These are phyloP conservation scores for Nesogale talazaci DNA, from an alignment of 2,113 vertebrate genomes.

Conservation along the genomic window DNA sequence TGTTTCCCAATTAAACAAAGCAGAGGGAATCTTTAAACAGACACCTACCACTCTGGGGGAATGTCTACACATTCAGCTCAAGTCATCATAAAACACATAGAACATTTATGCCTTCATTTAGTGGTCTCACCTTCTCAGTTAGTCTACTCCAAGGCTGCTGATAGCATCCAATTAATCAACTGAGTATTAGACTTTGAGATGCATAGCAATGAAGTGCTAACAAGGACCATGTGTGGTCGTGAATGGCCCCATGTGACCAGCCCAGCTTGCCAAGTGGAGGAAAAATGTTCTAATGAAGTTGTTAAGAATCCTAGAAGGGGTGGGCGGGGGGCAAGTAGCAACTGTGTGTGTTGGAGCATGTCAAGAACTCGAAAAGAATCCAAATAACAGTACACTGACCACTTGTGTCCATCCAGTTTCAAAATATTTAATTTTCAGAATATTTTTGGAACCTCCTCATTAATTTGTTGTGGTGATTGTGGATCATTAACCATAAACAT, in stretches of 20 bases:
- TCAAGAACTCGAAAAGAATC: constrained; percentile 55
- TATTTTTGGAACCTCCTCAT: not conserved
- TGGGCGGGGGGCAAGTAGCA: too few relatives aligned
- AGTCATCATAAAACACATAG: constrained; percentile 72
- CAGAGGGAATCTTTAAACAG: constrained; percentile 68
- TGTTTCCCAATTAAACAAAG: constrained; percentile 70
- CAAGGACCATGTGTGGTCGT: constrained; percentile 85
- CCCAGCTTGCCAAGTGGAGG: constrained; percentile 79
- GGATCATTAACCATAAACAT: not conserved
- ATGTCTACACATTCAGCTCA: constrained; percentile 60
- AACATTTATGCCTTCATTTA: constrained; percentile 75
- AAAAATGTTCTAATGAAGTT: constrained; percentile 80
- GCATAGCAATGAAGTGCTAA: constrained; percentile 86
- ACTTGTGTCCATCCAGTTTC: constrained; percentile 28
- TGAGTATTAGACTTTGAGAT: constrained; percentile 79
- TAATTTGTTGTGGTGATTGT: not conserved
- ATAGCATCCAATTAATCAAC: constrained; percentile 85
- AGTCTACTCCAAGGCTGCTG: constrained; percentile 70
- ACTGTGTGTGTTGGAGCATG: constrained; percentile 62
- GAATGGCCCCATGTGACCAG: constrained; percentile 83
- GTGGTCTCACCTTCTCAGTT: constrained; percentile 74
- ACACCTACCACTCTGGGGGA: constrained; percentile 63
- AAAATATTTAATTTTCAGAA: constrained; percentile 33
- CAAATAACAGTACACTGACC: not conserved
- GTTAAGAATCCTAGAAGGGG: constrained; percentile 71